Base-by-base conservation (phyloP, 2,888 invertebrate species). In the Thumatha senex region DNA sequence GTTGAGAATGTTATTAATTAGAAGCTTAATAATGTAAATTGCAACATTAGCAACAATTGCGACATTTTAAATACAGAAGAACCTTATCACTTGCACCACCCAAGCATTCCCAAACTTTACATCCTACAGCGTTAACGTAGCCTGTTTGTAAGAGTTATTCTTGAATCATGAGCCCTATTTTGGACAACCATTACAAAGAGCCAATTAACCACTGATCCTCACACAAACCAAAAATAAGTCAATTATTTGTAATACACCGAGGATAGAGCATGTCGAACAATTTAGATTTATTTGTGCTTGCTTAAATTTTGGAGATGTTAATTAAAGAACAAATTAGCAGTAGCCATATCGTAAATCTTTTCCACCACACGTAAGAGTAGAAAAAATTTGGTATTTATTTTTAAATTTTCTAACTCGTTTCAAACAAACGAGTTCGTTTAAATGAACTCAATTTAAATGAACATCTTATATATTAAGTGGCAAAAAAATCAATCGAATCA, bases 61-160 rank as follows among this genome's bases (percentile, higher is more conserved):
- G 13, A 35, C 12, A 35, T 35, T n/a, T 34, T n/a, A 0, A 35
- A 13, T 35, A 2, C 2, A 11, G 13, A 10, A 5, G 4, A 36
- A 31, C 48, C 46, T 55, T 38, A 2, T 48, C 8, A 51, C 55
- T 57, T 58, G 39, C 5, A 18, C 55, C 50, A 34, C 10, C 3
- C 18, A 48, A 54, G 54, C 49, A 51, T 42, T 58, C 44, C 31
- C 47, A 67, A 70, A 68, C 60, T 75, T 67, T 74, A 71, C 67
- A 70, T 67, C 70, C 71, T 67, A 70, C 71, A 67, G 61, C 59
- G 72, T 75, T 82, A 82, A 80, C 79, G 72, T 61, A 69, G 60
- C 61, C 68, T 81, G 77, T 82, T 81, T 68, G 72, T 73, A 76
- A 81, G 76, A 71, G 77, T 79, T 74, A 82, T 79, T 78, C 68